Base-by-base conservation (phyloP, 1,140 invertebrate genomes). In the Conus ventricosus region DNA sequence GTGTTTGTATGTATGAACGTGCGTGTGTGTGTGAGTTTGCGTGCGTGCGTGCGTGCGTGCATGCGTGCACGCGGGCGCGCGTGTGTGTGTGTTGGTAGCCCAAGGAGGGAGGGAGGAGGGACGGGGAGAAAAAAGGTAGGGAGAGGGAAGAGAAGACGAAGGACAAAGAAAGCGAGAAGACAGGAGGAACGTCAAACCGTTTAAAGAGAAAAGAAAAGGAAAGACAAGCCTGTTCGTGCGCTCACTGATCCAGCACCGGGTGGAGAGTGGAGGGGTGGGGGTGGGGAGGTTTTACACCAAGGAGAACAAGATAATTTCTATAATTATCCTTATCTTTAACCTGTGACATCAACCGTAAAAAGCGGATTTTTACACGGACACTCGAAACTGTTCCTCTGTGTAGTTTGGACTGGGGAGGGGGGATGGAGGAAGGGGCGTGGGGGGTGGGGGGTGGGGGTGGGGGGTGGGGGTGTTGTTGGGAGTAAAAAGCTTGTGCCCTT, bases 241-340 rank as follows among this genome's bases (percentile, higher is more conserved):
- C 67, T 13, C 67, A 23, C 67, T 71, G 67, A 71, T 23, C 67
- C 67, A 23, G 20, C 20, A 71, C 67, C 11, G 13, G 20, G 6
- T 20, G 23, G 67, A 71, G 20, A 71, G 67, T 6, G 20, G 67
- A 71, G 20, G 20, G 67, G 67, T 6, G 67, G 3, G 20, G 13
- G 20, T 20, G 23, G 23, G 67, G 67, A 71, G 20, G 20, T 15
- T 15, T 11, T 17, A 71, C 67, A 71, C 17, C 67, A 10, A n/a
- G 23, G 67, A 23, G 67, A 71, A 71, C 67, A 71, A 71, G 67
- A 23, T 71, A 71, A 71, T 71, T 71, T 71, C 20, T 71, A 23
- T 71, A 71, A 71, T 71, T 71, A 71, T 71, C 67, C 67, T 71
- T 71, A 71, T 71, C 67, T 71, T 20, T 71, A 71, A 20, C 23